Evolutionary conservation across 1,140 invertebrate species (phyloP), one percentile per base, ranked within the genome.

Genomic region (Leptinotarsa lineolata): DNA sequence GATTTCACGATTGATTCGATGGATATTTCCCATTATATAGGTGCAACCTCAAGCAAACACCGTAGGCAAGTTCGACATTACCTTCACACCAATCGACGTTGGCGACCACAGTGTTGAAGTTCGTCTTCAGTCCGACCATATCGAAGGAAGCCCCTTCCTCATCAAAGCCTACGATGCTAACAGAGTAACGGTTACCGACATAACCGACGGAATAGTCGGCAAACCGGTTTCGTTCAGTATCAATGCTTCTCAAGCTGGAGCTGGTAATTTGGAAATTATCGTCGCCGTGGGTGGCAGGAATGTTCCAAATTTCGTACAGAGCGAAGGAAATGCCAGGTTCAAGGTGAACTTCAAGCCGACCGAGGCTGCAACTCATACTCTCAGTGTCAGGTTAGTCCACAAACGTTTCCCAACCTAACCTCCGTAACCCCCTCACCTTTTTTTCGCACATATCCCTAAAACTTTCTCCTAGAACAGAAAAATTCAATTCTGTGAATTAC

Each of bases 281-380:
- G 97, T 99, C 0, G 96, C 96, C 1, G 96, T 98, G n/a, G 95
- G 95, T 81, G 96, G 96, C 4, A 91, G 95, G 81, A 99, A 99
- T 87, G 97, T 99, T 6, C 97, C 97, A 6, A 99, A 99, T 87
- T 99, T 97, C 85, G 97, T 99, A 1, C 95, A 98, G 82, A 96
- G 95, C 59, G 97, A 98, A 88, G 96, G 96, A 24, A 98, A 99
- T 86, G 97, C 97, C 0, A 92, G 94, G 80, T 98, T 99, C 79
- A 91, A 91, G 83, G 97, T 99, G 3, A 98, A 98, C 84, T 99
- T 99, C 84, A 98, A 97, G 80, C 97, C 97, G 0, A 94, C 95
- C 68, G 95, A 96, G 87, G 91, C 95, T 3, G 93, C 94, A 3
- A 88, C 92, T 1, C 96, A 97, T 84, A 94, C 91, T 73, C 86